phyloP scores from a whole-genome alignment of 2,888 invertebrate genomes.

The Pollenia angustigena region DNA sequence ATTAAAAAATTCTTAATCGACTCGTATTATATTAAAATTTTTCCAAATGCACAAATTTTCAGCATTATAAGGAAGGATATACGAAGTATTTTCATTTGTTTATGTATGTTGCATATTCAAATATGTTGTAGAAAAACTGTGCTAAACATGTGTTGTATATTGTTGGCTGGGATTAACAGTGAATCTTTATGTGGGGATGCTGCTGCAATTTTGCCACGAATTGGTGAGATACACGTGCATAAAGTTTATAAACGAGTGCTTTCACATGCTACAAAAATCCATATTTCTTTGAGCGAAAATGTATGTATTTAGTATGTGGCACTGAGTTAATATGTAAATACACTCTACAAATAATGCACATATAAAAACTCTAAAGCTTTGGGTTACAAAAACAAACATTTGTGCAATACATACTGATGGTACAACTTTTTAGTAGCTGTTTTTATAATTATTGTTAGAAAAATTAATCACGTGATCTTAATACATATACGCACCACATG shows the following conservation, averaged over 20 bases:
- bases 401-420: conserved; percentile 10
- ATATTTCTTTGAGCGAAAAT: neutral
- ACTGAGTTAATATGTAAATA: conserved; percentile 29
- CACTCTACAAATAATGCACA: conserved; percentile 18
- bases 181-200: conserved; percentile 49
- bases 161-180: conserved; percentile 55
- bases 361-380: conserved; percentile 58
- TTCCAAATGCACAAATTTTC: too few species aligned
- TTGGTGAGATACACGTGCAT: conserved; percentile 82
- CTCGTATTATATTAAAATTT: too few species aligned
- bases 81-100: too few species aligned
- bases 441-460: conserved; percentile 4
- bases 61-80: neutral
- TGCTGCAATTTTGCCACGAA: conserved; percentile 77
- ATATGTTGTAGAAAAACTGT: conserved; percentile 13
- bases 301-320: neutral
- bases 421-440: conserved; percentile 8
- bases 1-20: too few species aligned
- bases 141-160: conserved; percentile 66
- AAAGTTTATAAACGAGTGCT: conserved; percentile 54
- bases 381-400: conserved; percentile 33
- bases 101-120: neutral
- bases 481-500: too few species aligned
- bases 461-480: conserved; percentile 68
- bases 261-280: conserved; percentile 39